Conservation (phyloP, 2,113 vertebrate genomes). For the Catharus bicknelli region DNA sequence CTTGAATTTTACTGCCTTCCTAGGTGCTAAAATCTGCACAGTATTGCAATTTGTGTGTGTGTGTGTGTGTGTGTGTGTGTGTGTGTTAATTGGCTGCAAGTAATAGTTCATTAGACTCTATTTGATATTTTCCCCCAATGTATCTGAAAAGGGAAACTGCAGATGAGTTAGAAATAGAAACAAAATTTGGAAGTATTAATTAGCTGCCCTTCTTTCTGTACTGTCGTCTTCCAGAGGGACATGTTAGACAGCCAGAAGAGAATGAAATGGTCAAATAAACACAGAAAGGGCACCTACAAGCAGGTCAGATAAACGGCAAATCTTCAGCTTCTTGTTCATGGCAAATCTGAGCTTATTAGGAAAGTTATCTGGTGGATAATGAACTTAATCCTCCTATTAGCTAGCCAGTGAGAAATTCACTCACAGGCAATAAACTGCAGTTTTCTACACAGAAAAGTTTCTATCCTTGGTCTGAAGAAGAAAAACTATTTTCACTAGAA, state of each 20-base stretch:
- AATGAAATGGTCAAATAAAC: constrained; percentile 30
- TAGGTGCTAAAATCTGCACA: neutral
- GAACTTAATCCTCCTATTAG: neutral
- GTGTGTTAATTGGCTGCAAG: constrained; percentile 5
- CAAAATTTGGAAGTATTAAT: constrained; percentile 46
- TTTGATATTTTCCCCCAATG: neutral
- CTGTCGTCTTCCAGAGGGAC: constrained; percentile 29
- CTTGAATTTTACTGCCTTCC: neutral
- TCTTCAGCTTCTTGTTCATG: neutral
- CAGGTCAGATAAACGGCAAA: neutral
- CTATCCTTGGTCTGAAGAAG: neutral
- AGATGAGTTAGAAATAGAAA: constrained; percentile 34
- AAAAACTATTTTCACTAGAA: neutral
- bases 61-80: neutral
- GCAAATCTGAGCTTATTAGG: neutral
- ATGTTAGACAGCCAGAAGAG: neutral
- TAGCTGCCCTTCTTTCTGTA: constrained; percentile 49
- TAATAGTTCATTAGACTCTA: constrained; percentile 22
- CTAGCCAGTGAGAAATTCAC: neutral
- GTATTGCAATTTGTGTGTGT: neutral
- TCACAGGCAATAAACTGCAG: neutral
- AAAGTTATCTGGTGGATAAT: neutral
- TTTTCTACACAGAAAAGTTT: neutral
- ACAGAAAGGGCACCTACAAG: neutral
- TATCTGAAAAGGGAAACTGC: constrained; percentile 23